Evolutionary conservation across 2,888 invertebrate species (phyloP).

Genomic region (Agonopterix subpropinquella): DNA sequence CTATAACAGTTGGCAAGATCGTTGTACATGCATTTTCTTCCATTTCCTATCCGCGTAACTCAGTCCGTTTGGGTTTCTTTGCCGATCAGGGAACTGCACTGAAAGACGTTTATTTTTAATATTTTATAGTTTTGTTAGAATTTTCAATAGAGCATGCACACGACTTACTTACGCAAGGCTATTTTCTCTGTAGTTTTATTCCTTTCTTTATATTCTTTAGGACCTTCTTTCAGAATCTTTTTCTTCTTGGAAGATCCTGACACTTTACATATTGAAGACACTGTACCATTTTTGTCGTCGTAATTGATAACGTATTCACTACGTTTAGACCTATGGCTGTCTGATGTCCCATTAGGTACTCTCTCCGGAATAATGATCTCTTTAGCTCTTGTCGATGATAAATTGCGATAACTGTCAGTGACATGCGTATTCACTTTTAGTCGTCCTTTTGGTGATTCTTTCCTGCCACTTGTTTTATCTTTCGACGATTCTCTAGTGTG

Average conservation of each 20-base stretch:
- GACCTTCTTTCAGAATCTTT: constrained; percentile 35
- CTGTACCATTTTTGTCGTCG: constrained; percentile 66
- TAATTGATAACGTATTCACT: constrained; percentile 66
- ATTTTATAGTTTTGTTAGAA: constrained; percentile 41
- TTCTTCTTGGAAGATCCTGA: constrained; percentile 41
- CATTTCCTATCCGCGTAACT: constrained; percentile 43
- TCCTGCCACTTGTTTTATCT: constrained; percentile 15
- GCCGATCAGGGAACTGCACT: constrained; percentile 60
- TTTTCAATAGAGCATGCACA: constrained; percentile 47
- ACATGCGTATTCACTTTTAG: constrained; percentile 18
- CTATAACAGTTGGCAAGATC: constrained; percentile 64
- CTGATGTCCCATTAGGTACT: constrained; percentile 21
- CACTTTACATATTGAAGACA: constrained; percentile 61
- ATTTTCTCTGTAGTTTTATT: constrained; percentile 47
- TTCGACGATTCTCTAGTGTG: constrained; percentile 20
- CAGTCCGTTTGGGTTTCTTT: constrained; percentile 40
- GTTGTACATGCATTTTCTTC: constrained; percentile 46
- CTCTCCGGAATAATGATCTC: constrained; percentile 18
- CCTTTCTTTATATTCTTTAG: constrained; percentile 37
- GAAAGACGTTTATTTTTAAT: constrained; percentile 62
- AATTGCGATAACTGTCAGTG: constrained; percentile 6
- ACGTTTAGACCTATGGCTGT: constrained; percentile 31
- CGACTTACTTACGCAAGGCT: constrained; percentile 65
- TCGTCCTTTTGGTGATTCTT: constrained; percentile 8
- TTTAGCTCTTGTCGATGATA: constrained; percentile 4